phyloP scores from a whole-genome alignment of 2,888 invertebrate species.

The Oscheius myriophilus region DNA sequence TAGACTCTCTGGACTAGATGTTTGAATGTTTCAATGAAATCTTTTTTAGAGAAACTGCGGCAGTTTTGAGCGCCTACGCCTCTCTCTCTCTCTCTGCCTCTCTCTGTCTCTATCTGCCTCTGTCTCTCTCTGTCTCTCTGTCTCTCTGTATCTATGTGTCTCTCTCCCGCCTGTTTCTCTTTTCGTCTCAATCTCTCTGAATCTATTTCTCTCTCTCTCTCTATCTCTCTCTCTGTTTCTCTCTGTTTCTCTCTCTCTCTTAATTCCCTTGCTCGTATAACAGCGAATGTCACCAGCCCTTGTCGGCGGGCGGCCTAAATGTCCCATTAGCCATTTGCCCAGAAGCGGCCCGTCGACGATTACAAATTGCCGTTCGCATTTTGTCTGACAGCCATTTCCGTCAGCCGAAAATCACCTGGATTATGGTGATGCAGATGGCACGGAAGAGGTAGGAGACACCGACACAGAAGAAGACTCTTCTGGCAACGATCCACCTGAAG shows the following conservation, averaged over 20 bases:
- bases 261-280: background rate
- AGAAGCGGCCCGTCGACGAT: background rate
- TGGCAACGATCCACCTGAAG: conserved; percentile 46
- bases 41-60: too few species aligned
- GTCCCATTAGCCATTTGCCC: too few species aligned
- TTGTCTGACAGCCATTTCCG: background rate
- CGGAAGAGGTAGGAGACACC: conserved; percentile 61
- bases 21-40: too few species aligned
- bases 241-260: background rate
- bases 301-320: too few species aligned
- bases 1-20: too few species aligned
- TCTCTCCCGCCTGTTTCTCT: too few species aligned
- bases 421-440: conserved; percentile 63
- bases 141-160: too few species aligned
- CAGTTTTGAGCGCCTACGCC: too few species aligned
- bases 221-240: background rate
- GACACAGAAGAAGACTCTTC: conserved; percentile 60
- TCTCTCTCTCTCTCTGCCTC: conserved; percentile 4
- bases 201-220: too few species aligned
- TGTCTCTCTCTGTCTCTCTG: too few species aligned
- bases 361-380: background rate
- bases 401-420: conserved; percentile 52
- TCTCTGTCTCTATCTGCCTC: background rate
- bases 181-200: too few species aligned
- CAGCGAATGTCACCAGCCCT: too few species aligned